Evolutionary conservation across 2,113 vertebrate genomes (phyloP).

Genomic region (Ictalurus punctatus): DNA sequence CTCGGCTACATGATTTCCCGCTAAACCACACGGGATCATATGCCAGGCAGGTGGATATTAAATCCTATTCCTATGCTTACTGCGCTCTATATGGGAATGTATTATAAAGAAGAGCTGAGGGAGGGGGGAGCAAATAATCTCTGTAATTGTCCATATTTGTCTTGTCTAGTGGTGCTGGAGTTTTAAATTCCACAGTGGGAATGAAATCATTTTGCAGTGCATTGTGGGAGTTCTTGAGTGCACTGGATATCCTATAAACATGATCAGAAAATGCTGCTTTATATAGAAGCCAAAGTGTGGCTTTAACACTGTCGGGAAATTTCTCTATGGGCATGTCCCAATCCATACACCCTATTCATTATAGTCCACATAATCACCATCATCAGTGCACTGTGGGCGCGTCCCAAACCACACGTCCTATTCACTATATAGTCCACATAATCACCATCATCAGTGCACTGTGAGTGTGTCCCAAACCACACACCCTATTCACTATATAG

Average conservation of each 20-base stretch:
- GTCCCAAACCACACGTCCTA: background rate
- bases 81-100: background rate
- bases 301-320: background rate
- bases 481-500: background rate
- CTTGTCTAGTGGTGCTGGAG: background rate
- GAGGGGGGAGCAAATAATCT: background rate
- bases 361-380: background rate
- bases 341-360: background rate
- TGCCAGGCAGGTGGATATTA: background rate
- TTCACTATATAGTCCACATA: background rate
- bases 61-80: background rate
- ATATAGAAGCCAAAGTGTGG: background rate
- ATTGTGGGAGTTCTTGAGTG: background rate
- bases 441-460: background rate
- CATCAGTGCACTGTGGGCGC: background rate
- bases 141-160: slow-evolving; percentile 3
- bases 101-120: background rate
- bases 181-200: background rate
- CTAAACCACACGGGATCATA: background rate
- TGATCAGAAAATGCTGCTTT: background rate
- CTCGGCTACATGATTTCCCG: background rate
- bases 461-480: background rate
- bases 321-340: background rate
- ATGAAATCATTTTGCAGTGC: background rate
- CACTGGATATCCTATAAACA: background rate